phyloP scores from a whole-genome alignment of 2,888 invertebrate species.

The Dermolepida albohirtum region DNA sequence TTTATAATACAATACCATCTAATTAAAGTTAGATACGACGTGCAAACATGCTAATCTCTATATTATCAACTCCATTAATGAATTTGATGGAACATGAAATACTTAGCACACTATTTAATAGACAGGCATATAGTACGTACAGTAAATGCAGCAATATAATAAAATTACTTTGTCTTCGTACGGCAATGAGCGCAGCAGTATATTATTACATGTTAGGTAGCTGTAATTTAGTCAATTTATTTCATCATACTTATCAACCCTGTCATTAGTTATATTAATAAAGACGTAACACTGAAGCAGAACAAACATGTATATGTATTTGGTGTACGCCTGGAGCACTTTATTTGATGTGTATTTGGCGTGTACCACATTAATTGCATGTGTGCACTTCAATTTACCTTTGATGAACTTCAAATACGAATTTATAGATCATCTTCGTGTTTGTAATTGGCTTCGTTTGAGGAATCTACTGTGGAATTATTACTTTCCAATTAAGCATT shows the following conservation, averaged over 20 bases:
- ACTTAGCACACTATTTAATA: neutral
- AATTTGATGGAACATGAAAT: too few species aligned
- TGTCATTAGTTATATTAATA: constrained; percentile 27
- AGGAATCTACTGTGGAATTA: too few species aligned
- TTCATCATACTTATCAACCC: constrained; percentile 20
- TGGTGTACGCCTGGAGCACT: too few species aligned
- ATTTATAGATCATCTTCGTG: neutral
- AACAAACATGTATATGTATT: constrained; percentile 2
- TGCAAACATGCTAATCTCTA: too few species aligned
- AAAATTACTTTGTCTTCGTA: neutral
- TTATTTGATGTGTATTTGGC: constrained; percentile 7
- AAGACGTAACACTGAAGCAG: constrained; percentile 15
- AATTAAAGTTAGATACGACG: too few species aligned
- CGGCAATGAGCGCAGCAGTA: neutral
- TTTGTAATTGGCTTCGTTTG: too few species aligned
- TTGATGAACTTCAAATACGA: constrained; percentile 13
- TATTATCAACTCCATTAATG: too few species aligned
- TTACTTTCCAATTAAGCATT: too few species aligned
- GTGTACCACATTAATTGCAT: neutral
- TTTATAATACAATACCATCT: too few species aligned
- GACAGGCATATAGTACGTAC: neutral
- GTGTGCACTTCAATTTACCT: constrained; percentile 8
- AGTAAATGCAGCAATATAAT: constrained; percentile 10
- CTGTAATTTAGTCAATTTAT: constrained; percentile 13
- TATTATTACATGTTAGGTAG: too few species aligned